Base-by-base conservation (phyloP, 2,113 vertebrate genomes). In the Jacana jacana region DNA sequence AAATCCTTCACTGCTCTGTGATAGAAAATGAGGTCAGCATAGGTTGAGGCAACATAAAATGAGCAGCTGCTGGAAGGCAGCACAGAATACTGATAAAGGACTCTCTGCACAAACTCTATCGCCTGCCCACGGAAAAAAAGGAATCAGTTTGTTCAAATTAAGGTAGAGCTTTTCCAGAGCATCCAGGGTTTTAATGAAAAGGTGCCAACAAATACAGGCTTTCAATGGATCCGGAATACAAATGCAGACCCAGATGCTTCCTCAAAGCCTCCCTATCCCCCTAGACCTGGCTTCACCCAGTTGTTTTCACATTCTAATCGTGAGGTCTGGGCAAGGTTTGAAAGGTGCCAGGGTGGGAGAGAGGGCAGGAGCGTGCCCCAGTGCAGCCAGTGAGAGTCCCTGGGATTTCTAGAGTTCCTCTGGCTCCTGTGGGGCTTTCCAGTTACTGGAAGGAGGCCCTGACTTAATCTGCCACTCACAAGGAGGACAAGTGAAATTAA, bases 1-100 rank as follows among this genome's bases (percentile, higher is more conserved):
- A 98, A 98, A 98, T 98, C 98, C 94, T 99, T 97, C 95, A 95
- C 98, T 97, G 98, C 97, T 98, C 98, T 97, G 96, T 96, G 98
- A 95, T 97, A 98, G 98, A 98, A 99, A 98, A 99, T 99, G 99
- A 99, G 99, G 99, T 99, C 99, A 99, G 98, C 93, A 97, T 93
- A 96, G 99, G 99, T 99, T 99, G 98, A 98, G 97, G 96, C 98
- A 97, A 98, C 98, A 98, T 69, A 93, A 98, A 98, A 99, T 98
- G 99, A 99, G 98, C 99, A 99, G 98, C 99, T 99, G 99, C 98
- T 96, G 82, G 98, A 97, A 98, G 98, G 95, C 97, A 94, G 97
- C 82, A 42, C 95, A 96, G 98, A 98, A 98, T 98, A 98, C 97
- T 98, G 98, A 97, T 98, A 97, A 97, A 96, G 73, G 91, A 97